Percentiles rank a stretch among this genome's conserved stretches.
Conservation (phyloP, 2,113 vertebrate genomes). For the Corvus hawaiiensis region DNA sequence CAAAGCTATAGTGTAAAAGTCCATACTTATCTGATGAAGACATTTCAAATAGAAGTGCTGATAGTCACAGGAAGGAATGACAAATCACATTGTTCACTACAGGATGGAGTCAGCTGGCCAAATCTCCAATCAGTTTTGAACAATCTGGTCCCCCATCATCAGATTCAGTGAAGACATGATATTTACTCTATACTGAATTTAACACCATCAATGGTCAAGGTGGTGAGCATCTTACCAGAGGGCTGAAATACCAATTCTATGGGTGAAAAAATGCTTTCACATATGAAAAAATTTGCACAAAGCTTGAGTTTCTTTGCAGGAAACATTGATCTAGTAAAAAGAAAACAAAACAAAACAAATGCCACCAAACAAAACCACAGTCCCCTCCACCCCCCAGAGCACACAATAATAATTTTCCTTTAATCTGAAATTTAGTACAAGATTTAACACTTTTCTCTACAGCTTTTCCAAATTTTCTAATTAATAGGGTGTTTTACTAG, state of each 20-base stretch:
- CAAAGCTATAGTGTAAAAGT: background rate
- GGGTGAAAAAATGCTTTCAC: background rate
- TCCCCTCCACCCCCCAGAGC: accelerated
- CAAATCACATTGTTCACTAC: background rate
- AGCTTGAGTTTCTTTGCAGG: background rate
- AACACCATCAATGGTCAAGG: background rate
- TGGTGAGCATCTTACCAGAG: background rate
- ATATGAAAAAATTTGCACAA: background rate
- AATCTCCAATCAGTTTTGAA: background rate
- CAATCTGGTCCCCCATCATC: background rate
- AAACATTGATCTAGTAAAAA: background rate
- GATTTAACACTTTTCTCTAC: background rate
- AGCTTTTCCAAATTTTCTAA: background rate
- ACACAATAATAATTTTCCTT: background rate
- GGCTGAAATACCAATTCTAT: background rate
- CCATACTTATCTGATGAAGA: background rate
- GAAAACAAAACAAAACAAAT: background rate
- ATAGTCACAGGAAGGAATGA: background rate
- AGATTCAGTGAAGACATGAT: background rate
- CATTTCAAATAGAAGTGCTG: background rate
- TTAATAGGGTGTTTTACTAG: background rate
- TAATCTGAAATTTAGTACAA: background rate
- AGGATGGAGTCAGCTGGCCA: background rate
- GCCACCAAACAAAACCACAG: too few species aligned
- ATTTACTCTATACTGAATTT: background rate